Conservation (phyloP, 2,888 invertebrate species). For the Eristalis intricaria region DNA sequence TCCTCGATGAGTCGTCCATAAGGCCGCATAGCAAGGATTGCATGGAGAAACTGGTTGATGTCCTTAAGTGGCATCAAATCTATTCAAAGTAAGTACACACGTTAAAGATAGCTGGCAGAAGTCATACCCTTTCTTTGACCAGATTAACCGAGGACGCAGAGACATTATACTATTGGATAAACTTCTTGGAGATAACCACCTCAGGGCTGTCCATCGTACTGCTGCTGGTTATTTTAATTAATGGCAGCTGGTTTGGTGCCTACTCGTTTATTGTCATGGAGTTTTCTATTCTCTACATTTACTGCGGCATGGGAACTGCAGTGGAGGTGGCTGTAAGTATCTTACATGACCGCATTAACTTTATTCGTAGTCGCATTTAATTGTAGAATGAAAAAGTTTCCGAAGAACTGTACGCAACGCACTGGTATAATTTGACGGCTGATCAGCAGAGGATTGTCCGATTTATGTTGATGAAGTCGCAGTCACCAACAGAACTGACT, state of each 20-base stretch:
- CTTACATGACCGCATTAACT: background rate
- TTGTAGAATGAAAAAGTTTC: conserved; percentile 11
- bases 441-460: conserved; percentile 58
- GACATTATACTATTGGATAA: conserved; percentile 18
- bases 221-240: conserved; percentile 73
- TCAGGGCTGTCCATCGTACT: conserved; percentile 72
- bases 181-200: conserved; percentile 68
- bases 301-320: conserved; percentile 74
- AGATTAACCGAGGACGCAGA: conserved; percentile 18
- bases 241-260: conserved; percentile 73
- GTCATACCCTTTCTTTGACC: background rate
- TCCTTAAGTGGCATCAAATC: conserved; percentile 73
- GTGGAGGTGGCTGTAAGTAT: conserved; percentile 73
- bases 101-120: background rate
- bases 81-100: conserved; percentile 30
- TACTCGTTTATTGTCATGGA: conserved; percentile 71
- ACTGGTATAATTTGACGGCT: conserved; percentile 65
- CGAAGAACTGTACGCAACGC: conserved; percentile 69
- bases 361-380: background rate
- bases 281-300: conserved; percentile 73
- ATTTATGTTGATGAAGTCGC: conserved; percentile 71
- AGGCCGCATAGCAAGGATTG: background rate
- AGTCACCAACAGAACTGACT: conserved; percentile 34
- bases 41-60: conserved; percentile 54
- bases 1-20: conserved; percentile 60